Conservation (phyloP, 2,888 invertebrate genomes). For the Rhingia rostrata region DNA sequence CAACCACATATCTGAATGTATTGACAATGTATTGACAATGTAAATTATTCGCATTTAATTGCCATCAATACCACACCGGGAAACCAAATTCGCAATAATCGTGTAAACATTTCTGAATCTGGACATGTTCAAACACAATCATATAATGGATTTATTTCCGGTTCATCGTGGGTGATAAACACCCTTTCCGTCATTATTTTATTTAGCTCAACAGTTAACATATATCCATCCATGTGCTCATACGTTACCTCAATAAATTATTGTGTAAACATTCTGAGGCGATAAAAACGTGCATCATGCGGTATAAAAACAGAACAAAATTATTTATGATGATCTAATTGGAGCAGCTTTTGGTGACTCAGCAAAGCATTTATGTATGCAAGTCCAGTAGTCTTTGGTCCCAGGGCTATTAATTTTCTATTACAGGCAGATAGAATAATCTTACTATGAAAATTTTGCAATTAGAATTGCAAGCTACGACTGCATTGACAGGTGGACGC, state of each 20-base stretch:
- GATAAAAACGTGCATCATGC: constrained; percentile 40
- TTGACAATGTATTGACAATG: too few species aligned
- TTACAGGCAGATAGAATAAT: neutral
- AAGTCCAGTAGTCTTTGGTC: neutral
- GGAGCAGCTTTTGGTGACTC: constrained; percentile 27
- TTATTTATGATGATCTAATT: constrained; percentile 24
- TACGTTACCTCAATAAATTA: constrained; percentile 24
- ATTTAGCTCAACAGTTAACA: constrained; percentile 5
- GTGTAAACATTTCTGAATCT: neutral
- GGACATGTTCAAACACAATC: neutral
- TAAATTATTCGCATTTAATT: too few species aligned
- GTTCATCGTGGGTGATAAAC: constrained; percentile 17
- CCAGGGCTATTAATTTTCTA: neutral
- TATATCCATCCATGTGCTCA: constrained; percentile 2
- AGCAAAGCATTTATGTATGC: constrained; percentile 9
- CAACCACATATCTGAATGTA: too few species aligned
- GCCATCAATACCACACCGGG: too few species aligned
- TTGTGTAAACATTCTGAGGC: constrained; percentile 36
- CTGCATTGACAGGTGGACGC: constrained; percentile 12
- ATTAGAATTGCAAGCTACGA: constrained; percentile 23
- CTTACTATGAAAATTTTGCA: constrained; percentile 17
- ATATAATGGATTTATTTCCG: constrained; percentile 16
- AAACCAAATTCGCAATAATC: too few species aligned
- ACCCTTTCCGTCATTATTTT: constrained; percentile 4
- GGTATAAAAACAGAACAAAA: constrained; percentile 11